These are phyloP conservation scores for Ectobius pallidus DNA, from an alignment of 2,888 invertebrate species.

Conservation along the genomic window DNA sequence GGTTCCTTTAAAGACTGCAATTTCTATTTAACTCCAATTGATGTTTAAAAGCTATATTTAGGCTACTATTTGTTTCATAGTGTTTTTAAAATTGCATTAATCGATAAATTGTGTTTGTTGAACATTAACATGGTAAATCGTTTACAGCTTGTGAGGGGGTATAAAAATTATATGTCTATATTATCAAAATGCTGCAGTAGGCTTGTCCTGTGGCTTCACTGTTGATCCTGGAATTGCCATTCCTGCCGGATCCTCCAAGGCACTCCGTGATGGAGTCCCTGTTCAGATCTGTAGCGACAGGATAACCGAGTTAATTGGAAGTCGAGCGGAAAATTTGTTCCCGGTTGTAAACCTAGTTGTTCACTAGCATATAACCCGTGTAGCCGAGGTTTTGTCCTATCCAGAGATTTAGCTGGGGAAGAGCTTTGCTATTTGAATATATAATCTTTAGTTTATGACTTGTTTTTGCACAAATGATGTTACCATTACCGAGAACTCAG, in stretches of 20 bases:
- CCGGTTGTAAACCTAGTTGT: slow-evolving; percentile 40
- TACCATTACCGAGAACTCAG: slow-evolving; percentile 11
- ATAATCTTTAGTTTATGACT: slow-evolving; percentile 34
- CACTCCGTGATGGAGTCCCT: slow-evolving; percentile 37
- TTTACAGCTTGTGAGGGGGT: too few species aligned
- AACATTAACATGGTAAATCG: too few species aligned
- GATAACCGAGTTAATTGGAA: slow-evolving; percentile 54
- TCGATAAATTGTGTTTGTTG: too few species aligned
- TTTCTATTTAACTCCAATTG: too few species aligned
- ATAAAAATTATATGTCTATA: too few species aligned
- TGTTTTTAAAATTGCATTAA: too few species aligned
- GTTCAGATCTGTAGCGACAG: slow-evolving; percentile 47
- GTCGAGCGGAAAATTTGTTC: slow-evolving; percentile 54
- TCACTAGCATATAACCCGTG: slow-evolving; percentile 37
- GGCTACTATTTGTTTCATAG: too few species aligned
- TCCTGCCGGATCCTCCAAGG: slow-evolving; percentile 17
- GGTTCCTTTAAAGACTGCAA: too few species aligned
- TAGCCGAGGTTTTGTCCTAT: slow-evolving; percentile 35
- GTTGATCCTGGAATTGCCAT: neutral
- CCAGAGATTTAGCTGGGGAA: slow-evolving; percentile 23
- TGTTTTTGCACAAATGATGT: slow-evolving; percentile 33
- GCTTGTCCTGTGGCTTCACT: too few species aligned
- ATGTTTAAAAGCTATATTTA: too few species aligned
- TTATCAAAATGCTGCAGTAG: too few species aligned
- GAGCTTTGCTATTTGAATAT: slow-evolving; percentile 35